Base-by-base conservation (phyloP, 2,888 invertebrate genomes). In the Anagyrus pseudococci region DNA sequence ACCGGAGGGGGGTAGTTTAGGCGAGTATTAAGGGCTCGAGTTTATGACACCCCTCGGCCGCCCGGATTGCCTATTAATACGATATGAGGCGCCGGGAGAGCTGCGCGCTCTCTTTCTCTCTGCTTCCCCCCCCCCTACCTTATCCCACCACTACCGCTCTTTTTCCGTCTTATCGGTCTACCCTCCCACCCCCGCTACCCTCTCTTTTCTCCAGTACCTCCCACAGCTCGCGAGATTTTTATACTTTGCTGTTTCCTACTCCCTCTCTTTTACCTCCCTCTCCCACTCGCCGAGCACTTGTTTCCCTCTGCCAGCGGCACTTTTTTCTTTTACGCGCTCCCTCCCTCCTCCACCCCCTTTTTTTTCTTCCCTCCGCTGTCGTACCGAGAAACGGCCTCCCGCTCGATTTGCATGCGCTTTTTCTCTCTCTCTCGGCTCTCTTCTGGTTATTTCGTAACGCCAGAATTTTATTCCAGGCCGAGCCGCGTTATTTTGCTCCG, bases 11-110 rank as follows among this genome's bases (percentile, higher is more conserved):
- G 29, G 78, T 80, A 80, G 80, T 80, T 80, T 79, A 79, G 76
- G 75, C 78, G 78, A 78, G 79, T 79, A 79, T 79, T 79, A 79
- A 78, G 79, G 80, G 79, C 78, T 79, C 75, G 78, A 78, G 80
- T 80, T 80, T 80, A 80, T 79, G 79, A 80, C 80, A 79, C 80
- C 78, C 80, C 80, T 77, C 76, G 75, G 77, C 75, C 76, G 77
- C 75, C 77, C 77, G 79, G 80, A 77, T 77, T 77, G 80, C 80
- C 80, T 80, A 80, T 80, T 80, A 80, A 80, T 80, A 80, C 80
- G 80, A 80, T 80, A 80, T 80, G 80, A 80, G 80, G 74, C 74
- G 71, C 68, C 68, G 69, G 68, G 69, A 67, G 54, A 52, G 56
- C 50, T 22, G 52, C 52, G 60, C 53, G 17, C 56, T 46, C 48